These are phyloP conservation scores for Pristionchus entomophagus DNA, from an alignment of 2,888 invertebrate species.

Conservation along the genomic window DNA sequence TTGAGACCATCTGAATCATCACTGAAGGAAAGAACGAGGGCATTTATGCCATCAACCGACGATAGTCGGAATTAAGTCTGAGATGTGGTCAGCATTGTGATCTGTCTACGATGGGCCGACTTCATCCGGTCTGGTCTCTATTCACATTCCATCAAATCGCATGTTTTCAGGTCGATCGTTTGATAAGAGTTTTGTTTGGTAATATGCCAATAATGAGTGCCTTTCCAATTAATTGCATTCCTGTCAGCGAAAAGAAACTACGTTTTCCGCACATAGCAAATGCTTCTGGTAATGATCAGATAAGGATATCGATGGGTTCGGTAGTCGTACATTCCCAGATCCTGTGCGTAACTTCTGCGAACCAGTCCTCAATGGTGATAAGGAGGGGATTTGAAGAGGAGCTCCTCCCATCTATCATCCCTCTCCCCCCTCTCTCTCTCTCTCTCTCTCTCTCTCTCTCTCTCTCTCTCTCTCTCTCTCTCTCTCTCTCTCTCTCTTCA, in stretches of 20 bases:
- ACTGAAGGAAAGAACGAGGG: too few relatives aligned
- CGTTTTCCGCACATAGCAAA: too few relatives aligned
- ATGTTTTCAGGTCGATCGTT: neutral
- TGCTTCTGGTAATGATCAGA: too few relatives aligned
- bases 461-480: neutral
- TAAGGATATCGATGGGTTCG: too few relatives aligned
- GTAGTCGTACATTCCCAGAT: too few relatives aligned
- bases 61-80: neutral
- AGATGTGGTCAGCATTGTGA: neutral
- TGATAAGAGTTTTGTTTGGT: too few relatives aligned
- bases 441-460: too few relatives aligned
- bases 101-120: neutral
- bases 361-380: too few relatives aligned
- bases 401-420: neutral
- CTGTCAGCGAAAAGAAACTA: neutral
- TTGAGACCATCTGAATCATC: too few relatives aligned
- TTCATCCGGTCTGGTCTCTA: neutral
- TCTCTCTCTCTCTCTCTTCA: neutral
- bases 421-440: neutral
- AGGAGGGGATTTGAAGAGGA: neutral
- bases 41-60: too few relatives aligned
- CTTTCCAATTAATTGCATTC: neutral
- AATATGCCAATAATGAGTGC: neutral
- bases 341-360: too few relatives aligned
- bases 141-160: neutral